A percentile compares a stretch with the other conserved stretches of the same genome.
Conservation (phyloP, 2,797 vertebrate species). For the Gymnothorax reevesii region DNA sequence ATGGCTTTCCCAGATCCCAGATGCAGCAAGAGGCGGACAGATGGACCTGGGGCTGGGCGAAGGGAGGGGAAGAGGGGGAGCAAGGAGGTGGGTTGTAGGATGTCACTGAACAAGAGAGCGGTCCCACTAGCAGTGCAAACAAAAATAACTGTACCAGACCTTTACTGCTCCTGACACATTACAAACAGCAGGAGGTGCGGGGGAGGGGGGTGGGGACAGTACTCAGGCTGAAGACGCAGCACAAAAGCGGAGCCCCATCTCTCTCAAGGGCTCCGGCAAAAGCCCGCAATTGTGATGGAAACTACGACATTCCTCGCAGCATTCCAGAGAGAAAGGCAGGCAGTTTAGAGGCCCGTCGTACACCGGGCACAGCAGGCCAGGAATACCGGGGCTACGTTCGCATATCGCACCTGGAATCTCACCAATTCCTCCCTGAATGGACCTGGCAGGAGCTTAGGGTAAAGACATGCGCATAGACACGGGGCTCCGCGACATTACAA, state of each 20-base stretch:
- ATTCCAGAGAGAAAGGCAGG: conserved; percentile 22
- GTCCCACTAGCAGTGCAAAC: not conserved
- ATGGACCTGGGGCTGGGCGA: not conserved
- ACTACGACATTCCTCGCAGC: conserved; percentile 19
- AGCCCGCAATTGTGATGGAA: conserved; percentile 47
- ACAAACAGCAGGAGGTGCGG: not conserved
- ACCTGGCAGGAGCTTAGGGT: not conserved
- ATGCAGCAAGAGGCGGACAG: not conserved
- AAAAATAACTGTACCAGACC: conserved; percentile 4
- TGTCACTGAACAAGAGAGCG: not conserved
- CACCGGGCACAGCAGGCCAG: conserved; percentile 41
- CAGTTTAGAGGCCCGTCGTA: conserved; percentile 38
- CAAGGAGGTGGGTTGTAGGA: not conserved
- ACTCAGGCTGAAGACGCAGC: not conserved
- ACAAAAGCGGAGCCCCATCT: conserved; percentile 7
- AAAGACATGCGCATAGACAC: conserved; percentile 16
- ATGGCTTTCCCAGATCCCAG: not conserved
- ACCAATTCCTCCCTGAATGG: conserved; percentile 35
- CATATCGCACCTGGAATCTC: conserved; percentile 27
- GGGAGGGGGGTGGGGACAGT: not conserved
- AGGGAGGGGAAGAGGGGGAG: not conserved
- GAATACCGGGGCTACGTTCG: not conserved
- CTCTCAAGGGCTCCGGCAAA: conserved; percentile 25
- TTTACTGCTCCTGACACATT: not conserved
- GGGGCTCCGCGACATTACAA: conserved; percentile 41